These are phyloP conservation scores for Verasper variegatus DNA, from an alignment of 2,113 vertebrate genomes.

Conservation along the genomic window DNA sequence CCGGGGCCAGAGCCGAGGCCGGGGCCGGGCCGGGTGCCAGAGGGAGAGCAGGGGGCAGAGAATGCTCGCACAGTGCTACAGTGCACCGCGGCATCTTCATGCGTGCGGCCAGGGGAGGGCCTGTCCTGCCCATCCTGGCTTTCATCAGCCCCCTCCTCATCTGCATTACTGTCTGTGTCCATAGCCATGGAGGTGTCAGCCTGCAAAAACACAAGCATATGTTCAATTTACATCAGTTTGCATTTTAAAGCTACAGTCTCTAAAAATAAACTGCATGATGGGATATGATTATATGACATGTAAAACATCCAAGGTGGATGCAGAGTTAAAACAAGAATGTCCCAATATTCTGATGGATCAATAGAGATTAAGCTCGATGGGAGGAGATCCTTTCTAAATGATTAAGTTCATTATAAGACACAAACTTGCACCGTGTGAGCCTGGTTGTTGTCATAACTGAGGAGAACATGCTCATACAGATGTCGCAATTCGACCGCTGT, in stretches of 20 bases:
- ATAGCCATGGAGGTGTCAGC: slow-evolving; percentile 78
- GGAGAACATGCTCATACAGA: slow-evolving; percentile 54
- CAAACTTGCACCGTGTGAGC: background rate
- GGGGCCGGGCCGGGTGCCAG: slow-evolving; percentile 45
- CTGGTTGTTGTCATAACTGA: slow-evolving; percentile 19
- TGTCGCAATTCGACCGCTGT: slow-evolving; percentile 75
- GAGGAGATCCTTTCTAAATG: no score
- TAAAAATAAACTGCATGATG: background rate
- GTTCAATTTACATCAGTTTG: background rate
- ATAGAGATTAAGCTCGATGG: no score
- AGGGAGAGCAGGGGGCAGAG: slow-evolving; percentile 77
- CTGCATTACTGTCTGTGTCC: slow-evolving; percentile 83
- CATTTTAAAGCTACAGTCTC: background rate
- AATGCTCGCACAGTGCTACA: slow-evolving; percentile 56
- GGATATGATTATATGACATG: background rate
- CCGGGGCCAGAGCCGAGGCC: slow-evolving; percentile 45
- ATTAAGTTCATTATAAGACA: no score
- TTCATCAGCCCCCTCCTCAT: slow-evolving; percentile 80
- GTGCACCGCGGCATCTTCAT: slow-evolving; percentile 50
- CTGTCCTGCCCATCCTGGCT: slow-evolving; percentile 78
- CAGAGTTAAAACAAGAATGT: background rate
- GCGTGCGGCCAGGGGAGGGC: slow-evolving; percentile 50
- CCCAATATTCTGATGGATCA: no score
- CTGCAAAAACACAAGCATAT: slow-evolving; percentile 55
- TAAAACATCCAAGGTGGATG: background rate